Evolutionary conservation across 2,888 invertebrate genomes (phyloP), one percentile per base, ranked within the genome.

Genomic region (Chloroclystis v-ata): DNA sequence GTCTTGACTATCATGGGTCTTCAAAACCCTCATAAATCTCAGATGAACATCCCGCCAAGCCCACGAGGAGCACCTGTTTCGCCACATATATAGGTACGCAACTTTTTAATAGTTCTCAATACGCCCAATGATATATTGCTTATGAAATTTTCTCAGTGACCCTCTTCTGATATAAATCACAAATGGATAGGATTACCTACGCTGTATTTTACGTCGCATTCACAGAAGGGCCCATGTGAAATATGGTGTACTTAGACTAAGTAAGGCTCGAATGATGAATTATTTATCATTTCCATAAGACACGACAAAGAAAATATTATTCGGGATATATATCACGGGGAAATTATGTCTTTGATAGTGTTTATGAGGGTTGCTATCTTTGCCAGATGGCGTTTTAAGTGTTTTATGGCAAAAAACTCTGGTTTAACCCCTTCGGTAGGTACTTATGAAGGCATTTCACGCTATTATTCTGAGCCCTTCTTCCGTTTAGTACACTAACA

Each of bases 211-310:
- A 83, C 71, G 82, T 82, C 83, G 72, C 74, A 78, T 75, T 75
- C 74, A 77, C 75, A 78, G 75, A 80, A 83, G 81, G 81, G 77
- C 71, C 70, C 67, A 74, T 79, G 74, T 85, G 81, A 85, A 81
- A 80, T 84, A 85, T 84, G 79, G 75, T 77, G 72, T 82, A 82
- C 82, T 84, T 82, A 81, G 78, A 72, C 76, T 83, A 79, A 84
- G 80, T 81, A 82, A 81, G 78, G 81, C 78, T 69, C 66, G 64
- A 77, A 77, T 78, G 77, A 82, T 84, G 81, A 82, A 83, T 84
- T 82, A 84, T 84, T 82, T 83, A 83, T 82, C 71, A 76, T 77
- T 78, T 74, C 67, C 71, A 74, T 74, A 64, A 56, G 61, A 68
- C 72, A 74, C 70, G 71, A 72, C 70, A 68, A 68, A 69, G 74